phyloP scores from a whole-genome alignment of 2,797 vertebrate genomes.

The Manis pentadactyla region DNA sequence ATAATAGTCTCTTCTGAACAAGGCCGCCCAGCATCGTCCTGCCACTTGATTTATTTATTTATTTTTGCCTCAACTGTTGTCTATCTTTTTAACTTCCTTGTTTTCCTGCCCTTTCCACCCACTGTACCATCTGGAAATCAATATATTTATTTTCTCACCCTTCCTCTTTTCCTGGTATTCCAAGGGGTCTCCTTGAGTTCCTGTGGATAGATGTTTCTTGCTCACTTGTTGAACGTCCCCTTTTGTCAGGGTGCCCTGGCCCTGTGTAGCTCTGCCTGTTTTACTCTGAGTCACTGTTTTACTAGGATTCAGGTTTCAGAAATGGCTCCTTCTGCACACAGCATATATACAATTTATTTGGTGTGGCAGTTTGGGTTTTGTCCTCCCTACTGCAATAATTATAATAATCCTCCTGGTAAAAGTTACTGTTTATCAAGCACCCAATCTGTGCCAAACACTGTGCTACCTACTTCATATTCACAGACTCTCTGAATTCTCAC shows the following conservation, averaged over 20 bases:
- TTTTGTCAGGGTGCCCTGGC: neutral
- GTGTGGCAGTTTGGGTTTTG: neutral
- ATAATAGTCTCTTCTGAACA: neutral
- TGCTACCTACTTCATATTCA: neutral
- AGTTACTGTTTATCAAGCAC: neutral
- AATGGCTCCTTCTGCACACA: neutral
- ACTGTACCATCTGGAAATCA: constrained; percentile 60
- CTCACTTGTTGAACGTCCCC: neutral
- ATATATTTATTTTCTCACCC: neutral
- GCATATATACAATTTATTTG: neutral
- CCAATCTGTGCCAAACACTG: neutral
- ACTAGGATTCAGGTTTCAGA: neutral
- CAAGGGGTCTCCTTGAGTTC: neutral
- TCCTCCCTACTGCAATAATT: neutral
- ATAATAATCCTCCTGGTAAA: neutral
- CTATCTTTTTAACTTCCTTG: constrained; percentile 26
- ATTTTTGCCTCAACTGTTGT: constrained; percentile 56
- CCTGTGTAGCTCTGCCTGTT: neutral
- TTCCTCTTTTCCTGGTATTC: neutral
- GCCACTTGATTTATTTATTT: neutral
- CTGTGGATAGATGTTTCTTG: neutral
- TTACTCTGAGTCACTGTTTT: neutral
- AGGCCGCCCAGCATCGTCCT: neutral
- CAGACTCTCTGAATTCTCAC: neutral
- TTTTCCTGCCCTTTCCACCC: constrained; percentile 52